Base-by-base conservation (phyloP, 2,113 vertebrate genomes). In the Pollimyrus isidori region DNA sequence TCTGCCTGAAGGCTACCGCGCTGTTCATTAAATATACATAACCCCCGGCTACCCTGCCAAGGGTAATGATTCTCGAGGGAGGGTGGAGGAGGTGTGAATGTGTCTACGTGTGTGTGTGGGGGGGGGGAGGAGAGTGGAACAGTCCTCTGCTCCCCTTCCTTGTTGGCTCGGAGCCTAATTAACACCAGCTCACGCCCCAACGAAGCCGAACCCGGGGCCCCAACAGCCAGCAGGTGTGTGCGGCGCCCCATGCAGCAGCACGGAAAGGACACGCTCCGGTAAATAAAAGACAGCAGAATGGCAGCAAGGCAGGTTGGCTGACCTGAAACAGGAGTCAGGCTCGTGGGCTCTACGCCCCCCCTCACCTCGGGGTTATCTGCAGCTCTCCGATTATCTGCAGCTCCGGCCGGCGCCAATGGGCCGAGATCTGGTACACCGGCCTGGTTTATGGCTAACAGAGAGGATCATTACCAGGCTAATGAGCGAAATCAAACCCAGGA, bases 11-110 rank as follows among this genome's bases (percentile, higher is more conserved):
- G 85, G 85, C 85, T 86, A 52, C 50, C 4, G 21, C 50, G n/a
- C 48, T 86, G 26, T 53, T 86, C 48, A 86, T 86, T 52, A 86
- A 86, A 86, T 86, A 52, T 86, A 86, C 85, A 86, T 86, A 48
- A 52, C 50, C 50, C n/a, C 48, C 23, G 21, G 83, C 83, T 85
- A 49, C 39, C 83, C 48, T 52, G n/a, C 85, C 23, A 15, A 52
- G 49, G 45, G 80, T 83, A 46, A 83, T 83, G 80, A 83, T 45
- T 83, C 80, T 46, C 7, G 17, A 19, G 80, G 80, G 80, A 83
- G 17, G 80, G 80, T 3, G 15, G 39, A 39, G 80, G 39, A 39
- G 80, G 80, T 42, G 80, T 45, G 39, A 39, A 21, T 83, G 80
- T 15, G 69, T 6, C 4, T 76, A 7, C 26, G 35, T 42, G 80